Evolutionary conservation across 2,888 invertebrate genomes (phyloP).

Genomic region (Drosophila trichaetosa): DNA sequence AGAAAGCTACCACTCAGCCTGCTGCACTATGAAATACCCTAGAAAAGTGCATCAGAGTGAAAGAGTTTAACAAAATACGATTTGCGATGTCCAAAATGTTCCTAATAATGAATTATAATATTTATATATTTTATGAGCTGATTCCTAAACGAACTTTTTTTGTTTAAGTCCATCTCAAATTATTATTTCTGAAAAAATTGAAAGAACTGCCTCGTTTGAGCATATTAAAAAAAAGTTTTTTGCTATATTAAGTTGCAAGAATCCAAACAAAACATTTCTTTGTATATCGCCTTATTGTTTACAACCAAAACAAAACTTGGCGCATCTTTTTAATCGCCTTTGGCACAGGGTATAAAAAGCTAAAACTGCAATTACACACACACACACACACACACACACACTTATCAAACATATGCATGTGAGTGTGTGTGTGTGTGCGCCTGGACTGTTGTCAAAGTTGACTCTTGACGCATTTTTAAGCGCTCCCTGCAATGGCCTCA

Average conservation of each 20-base stretch:
- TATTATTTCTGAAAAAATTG: not conserved
- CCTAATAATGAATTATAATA: not conserved
- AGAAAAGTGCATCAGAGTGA: fast-evolving
- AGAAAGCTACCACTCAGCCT: not conserved
- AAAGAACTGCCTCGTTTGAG: not conserved
- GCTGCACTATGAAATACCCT: conserved; percentile 28
- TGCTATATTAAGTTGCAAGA: conserved; percentile 4
- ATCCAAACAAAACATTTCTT: conserved; percentile 20
- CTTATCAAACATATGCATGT: not conserved
- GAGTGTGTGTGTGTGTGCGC: conserved; percentile 16
- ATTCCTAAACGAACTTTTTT: not conserved
- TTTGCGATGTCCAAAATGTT: not conserved
- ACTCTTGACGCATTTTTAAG: conserved; percentile 79
- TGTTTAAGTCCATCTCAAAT: not conserved
- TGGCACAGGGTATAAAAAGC: conserved; percentile 50
- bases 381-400: not conserved
- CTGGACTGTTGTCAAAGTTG: conserved; percentile 68
- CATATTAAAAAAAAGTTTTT: not conserved
- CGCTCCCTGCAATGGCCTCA: conserved; percentile 47
- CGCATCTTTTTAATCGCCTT: conserved; percentile 24
- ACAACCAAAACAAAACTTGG: not conserved
- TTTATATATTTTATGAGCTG: not conserved
- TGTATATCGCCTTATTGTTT: conserved; percentile 1
- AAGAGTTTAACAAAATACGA: too few species aligned
- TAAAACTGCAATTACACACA: conserved; percentile 54